A percentile compares a stretch with the other conserved stretches of the same genome.
phyloP scores from a whole-genome alignment of 2,113 vertebrate genomes.

The Triplophysa dalaica region DNA sequence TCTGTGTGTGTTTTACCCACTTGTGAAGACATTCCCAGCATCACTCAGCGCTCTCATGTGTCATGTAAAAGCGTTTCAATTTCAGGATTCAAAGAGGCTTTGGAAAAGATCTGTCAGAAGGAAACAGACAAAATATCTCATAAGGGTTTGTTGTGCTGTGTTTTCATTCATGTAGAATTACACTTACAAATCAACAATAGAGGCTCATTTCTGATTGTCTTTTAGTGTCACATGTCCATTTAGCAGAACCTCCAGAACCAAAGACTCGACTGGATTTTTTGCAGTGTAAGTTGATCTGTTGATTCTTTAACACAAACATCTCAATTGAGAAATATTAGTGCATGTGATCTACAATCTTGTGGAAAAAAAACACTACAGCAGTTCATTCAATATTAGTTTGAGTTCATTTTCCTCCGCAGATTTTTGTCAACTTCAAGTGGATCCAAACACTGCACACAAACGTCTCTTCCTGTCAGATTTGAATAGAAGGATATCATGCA shows the following conservation, averaged over 20 bases:
- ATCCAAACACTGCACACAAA: constrained; percentile 21
- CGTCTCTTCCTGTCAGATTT: constrained; percentile 25
- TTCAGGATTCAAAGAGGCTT: constrained; percentile 18
- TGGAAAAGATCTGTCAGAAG: constrained; percentile 30
- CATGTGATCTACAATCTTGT: too few relatives aligned
- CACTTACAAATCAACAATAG: too few relatives aligned
- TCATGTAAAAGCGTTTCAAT: constrained; percentile 32
- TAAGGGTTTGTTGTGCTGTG: constrained; percentile 24
- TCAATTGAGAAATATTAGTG: neutral
- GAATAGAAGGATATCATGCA: neutral
- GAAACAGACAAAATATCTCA: constrained; percentile 23
- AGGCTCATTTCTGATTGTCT: neutral
- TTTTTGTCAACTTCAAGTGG: constrained; percentile 32
- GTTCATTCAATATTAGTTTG: neutral
- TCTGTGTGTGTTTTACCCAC: constrained; percentile 12
- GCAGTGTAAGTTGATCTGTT: constrained; percentile 40
- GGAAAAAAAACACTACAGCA: too few relatives aligned
- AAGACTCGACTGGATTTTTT: constrained; percentile 25
- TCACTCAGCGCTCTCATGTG: constrained; percentile 6
- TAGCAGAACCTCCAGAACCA: constrained; percentile 2
- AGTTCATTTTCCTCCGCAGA: neutral
- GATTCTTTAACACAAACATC: neutral
- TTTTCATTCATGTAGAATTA: too few relatives aligned
- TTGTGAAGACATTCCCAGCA: neutral
- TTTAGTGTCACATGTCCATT: constrained; percentile 2